Evolutionary conservation across 2,113 vertebrate species (phyloP).

Genomic region (Sturnira hondurensis): DNA sequence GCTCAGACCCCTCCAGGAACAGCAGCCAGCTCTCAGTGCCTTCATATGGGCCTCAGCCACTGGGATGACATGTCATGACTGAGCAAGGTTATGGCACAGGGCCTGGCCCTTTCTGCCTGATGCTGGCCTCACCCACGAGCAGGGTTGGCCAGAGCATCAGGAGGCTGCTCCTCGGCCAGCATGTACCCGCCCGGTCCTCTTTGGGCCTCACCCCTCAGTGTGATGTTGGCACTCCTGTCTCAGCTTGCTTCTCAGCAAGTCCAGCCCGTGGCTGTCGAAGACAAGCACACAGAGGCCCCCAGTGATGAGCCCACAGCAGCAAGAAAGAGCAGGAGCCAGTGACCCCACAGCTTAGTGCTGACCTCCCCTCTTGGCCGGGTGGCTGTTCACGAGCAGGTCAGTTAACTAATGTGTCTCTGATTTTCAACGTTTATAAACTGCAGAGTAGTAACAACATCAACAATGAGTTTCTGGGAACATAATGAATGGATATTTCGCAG

Average conservation of each 20-base stretch:
- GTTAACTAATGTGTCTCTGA: neutral
- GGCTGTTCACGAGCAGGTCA: neutral
- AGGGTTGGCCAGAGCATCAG: neutral
- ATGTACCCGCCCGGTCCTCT: rapidly evolving
- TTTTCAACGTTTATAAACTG: neutral
- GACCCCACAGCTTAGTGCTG: neutral
- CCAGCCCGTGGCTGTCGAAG: neutral
- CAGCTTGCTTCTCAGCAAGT: neutral
- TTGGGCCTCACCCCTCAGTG: neutral
- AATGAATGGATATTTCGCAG: neutral
- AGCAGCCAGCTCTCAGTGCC: neutral
- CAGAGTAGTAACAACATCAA: neutral
- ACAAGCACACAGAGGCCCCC: neutral
- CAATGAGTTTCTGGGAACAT: neutral
- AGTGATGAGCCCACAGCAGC: neutral
- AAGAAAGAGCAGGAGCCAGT: neutral
- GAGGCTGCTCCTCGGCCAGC: neutral
- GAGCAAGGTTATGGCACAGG: too few species aligned
- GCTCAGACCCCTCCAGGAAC: neutral
- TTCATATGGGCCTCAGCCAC: neutral
- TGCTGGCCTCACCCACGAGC: neutral
- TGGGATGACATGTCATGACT: neutral
- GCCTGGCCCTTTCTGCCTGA: neutral
- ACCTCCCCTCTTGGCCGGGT: neutral
- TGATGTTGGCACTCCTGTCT: neutral